Base-by-base conservation (phyloP, 2,797 vertebrate species). In the Brachyalestes nurse region DNA sequence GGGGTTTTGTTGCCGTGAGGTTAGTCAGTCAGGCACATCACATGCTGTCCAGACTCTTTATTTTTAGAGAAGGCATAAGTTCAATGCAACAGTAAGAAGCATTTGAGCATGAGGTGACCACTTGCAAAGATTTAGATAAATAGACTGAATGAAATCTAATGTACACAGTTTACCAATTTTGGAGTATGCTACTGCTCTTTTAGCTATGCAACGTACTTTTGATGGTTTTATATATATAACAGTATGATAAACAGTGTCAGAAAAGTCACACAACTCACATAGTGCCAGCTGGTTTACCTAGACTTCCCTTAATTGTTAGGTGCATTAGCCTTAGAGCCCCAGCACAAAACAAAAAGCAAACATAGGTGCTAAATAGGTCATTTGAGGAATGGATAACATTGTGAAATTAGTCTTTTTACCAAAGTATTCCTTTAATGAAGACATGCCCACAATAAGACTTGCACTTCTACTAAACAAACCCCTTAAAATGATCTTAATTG, bases 381-480 rank as follows among this genome's bases (percentile, higher is more conserved):
- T 57, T 19, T 19, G 19, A 57, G 53, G 53, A n/a, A 57, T 10
- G n/a, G n/a, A 21, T 2, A 58, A 9, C 53, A 6, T n/a, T 58
- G n/a, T 58, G 6, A 7, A 58, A 1, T 8, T 58, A 10, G 1
- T 2, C 13, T 5, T 61, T 17, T 6, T 34, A 16, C 13, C 25
- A 34, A 6, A 6, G 0, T 16, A 6, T 25, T 4, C 19, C 21
- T 4, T 61, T 61, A 38, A 16, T 7, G 16, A 14, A 7, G 25
- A 16, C 14, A 75, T 21, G 58, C 13, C 45, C 38, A 55, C 51
- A 61, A 65, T 57, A 61, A 65, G 62, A 73, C 53, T 23, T 38
- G 53, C 57, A 58, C n/a, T 57, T 21, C 51, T n/a, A n/a, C n/a
- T n/a, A n/a, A n/a, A n/a, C n/a, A n/a, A n/a, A n/a, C n/a, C n/a